Evolutionary conservation across 30 jellyfish, hydroid and myxozoan species (phyloP), one percentile per base, ranked within the genome.

Genomic region (Pelagia noctiluca): DNA sequence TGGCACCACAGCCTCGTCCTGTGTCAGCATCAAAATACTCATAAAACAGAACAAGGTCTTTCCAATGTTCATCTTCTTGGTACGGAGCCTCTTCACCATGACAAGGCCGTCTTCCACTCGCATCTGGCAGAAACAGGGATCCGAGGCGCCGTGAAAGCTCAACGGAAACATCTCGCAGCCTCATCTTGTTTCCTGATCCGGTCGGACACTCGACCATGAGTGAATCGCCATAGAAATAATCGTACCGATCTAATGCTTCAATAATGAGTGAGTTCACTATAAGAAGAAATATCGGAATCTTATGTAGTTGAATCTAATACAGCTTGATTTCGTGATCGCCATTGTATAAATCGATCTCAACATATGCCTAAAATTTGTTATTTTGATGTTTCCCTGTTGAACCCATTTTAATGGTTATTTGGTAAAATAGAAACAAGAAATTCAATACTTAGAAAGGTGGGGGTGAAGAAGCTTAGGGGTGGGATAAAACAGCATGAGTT

Each of bases 1-100:
- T 92, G 2, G 98, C 98, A 12, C 98, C 98, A 33, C 98, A 92
- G 24, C 98, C 98, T 10, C 98, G 86, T 26, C 98, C 98, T 32
- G 92, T 86, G 34, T 86, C 96, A 21, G 90, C 96, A 49, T 92
- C 96, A 50, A 92, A 92, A 54, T 65, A 92, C 78, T 92, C 98
- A 57, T 92, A 92, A 69, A 92, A 92, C 75, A 92, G 78, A 34
- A 92, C 70, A 32, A 84, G 92, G 35, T 92, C 95, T 16, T 78
- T 79, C 98, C 98, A 92, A 71, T 86, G 85, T 31, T 71, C 71
- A 60, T 92, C 95, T 24, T 78, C 78, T 60, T 49, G 49, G 64
- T 92, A 92, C 23, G 74, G 68, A 26, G 93, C 87, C 84, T 92
- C 98, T 22, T 80, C 75, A 8, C 98, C 98, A 86, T 92, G 98